These are phyloP conservation scores for Pedionomus torquatus DNA, from an alignment of 2,113 vertebrate genomes.

Conservation along the genomic window DNA sequence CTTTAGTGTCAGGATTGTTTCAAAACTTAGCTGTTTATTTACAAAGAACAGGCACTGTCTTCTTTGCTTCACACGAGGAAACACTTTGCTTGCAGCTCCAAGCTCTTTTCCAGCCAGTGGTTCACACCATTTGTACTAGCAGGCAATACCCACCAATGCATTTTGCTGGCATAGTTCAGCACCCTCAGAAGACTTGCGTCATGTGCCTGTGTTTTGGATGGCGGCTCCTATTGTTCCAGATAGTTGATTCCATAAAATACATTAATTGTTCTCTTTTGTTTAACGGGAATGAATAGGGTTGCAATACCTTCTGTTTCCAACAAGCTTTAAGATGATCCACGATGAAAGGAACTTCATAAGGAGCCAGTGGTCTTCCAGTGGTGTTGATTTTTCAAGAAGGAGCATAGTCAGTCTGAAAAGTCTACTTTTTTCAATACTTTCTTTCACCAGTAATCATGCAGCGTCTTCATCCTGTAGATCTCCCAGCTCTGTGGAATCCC, in stretches of 20 bases:
- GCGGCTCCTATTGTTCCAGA: slow-evolving; percentile 2
- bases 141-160: fast-evolving
- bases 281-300: background rate
- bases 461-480: background rate
- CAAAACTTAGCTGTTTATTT: slow-evolving; percentile 26
- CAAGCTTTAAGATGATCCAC: background rate
- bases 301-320: background rate
- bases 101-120: background rate
- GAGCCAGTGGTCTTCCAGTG: background rate
- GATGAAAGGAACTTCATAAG: background rate
- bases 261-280: background rate
- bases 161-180: background rate
- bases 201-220: background rate
- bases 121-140: background rate
- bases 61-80: slow-evolving; percentile 34
- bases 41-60: background rate
- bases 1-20: background rate
- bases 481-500: background rate
- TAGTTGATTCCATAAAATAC: background rate
- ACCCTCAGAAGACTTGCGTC: background rate
- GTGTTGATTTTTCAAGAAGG: background rate
- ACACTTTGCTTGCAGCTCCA: background rate
- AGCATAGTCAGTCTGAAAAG: background rate
- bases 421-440: background rate
- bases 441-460: background rate